Evolutionary conservation across 2,797 vertebrate species (phyloP), one percentile per base, ranked within the genome.

Genomic region (Mormyrops attenuatus): DNA sequence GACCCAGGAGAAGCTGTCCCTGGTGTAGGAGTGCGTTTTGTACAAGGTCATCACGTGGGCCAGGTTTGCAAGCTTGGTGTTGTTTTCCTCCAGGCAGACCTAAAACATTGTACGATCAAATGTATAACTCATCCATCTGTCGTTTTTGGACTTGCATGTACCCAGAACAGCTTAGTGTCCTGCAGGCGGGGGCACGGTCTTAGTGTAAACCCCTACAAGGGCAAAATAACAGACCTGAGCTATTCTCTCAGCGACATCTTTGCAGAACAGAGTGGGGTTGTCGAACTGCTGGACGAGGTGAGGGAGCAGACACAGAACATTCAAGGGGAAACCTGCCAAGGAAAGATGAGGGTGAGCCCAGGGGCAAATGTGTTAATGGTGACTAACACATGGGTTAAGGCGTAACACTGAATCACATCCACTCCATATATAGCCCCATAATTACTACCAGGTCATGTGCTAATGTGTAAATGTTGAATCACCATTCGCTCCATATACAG

Each of bases 31-130:
- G 44, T 98, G 97, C 0, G 98, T 99, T 95, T 99, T 99, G 92
- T 99, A 99, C 77, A 99, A 97, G 13, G 97, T 99, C 98, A 99
- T 99, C 66, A 99, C 99, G 13, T 99, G 99, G 11, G 98, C 99
- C 91, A 99, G 93, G 91, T 99, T 98, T 44, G 98, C 98, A 3
- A 99, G 95, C 92, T 99, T 99, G n/a, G 98, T 97, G 91, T 98
- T 97, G 93, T 98, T 99, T 93, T 99, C 99, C 93, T 96, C 96
- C 93, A 99, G 93, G 94, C 99, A 99, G 91, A 99, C 99, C 99
- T 99, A 94, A 90, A 38, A 89, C 30, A 88, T 22, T 1, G 1
- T 11, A 38, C 30, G 0, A 41, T 34, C 17, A 60, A 60, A 60
- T n/a, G 26, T 17, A 87, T 34, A 17, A 38, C 34, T 87, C 34